Conservation (phyloP, 2,113 vertebrate genomes). For the Nothoprocta perdicaria region DNA sequence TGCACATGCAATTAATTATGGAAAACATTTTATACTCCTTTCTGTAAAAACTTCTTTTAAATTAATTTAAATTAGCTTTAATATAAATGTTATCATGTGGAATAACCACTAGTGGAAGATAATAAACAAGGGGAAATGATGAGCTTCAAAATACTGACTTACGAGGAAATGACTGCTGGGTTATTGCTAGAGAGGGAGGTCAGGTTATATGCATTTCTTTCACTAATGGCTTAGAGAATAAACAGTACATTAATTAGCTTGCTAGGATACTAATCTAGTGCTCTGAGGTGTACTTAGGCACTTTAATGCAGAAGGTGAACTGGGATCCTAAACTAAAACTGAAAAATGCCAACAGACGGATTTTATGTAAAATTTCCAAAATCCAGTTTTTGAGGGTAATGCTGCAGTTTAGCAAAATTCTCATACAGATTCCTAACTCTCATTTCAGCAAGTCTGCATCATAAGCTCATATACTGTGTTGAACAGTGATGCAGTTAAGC, state of each 20-base stretch:
- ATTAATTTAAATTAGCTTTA: slow-evolving; percentile 50
- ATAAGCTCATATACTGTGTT: not conserved
- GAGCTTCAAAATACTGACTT: not conserved
- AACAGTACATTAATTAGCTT: not conserved
- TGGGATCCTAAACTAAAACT: not conserved
- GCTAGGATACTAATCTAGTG: not conserved
- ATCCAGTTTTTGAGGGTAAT: not conserved
- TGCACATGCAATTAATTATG: slow-evolving; percentile 35
- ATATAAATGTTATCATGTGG: slow-evolving; percentile 4
- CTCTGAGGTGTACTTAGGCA: not conserved
- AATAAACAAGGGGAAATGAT: slow-evolving; percentile 38
- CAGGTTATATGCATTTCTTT: not conserved
- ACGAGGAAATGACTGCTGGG: not conserved
- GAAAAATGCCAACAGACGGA: not conserved
- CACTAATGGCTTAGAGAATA: slow-evolving; percentile 3
- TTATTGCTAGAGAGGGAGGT: not conserved
- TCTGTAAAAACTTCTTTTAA: slow-evolving; percentile 35
- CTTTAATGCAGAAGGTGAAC: not conserved
- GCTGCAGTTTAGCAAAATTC: not conserved
- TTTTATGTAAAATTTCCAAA: not conserved
- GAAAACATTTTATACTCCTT: slow-evolving; percentile 4
- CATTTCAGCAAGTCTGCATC: not conserved
- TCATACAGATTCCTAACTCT: not conserved
- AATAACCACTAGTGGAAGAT: slow-evolving; percentile 14
- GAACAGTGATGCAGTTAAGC: not conserved